Base-by-base conservation (phyloP, 2,888 invertebrate species). In the Cephus rjabovi region DNA sequence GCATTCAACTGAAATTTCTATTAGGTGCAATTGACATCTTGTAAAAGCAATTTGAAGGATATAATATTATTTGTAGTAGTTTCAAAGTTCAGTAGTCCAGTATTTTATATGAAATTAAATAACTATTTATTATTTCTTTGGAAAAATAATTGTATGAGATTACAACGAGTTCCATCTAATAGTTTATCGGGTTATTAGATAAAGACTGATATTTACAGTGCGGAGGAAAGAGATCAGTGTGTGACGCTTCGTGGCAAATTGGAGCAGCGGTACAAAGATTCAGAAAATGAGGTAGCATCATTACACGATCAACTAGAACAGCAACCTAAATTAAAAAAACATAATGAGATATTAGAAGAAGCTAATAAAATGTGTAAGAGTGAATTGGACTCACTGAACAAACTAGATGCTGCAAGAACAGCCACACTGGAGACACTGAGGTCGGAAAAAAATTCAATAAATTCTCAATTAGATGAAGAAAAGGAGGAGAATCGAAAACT, bases 191-290 rank as follows among this genome's bases (percentile, higher is more conserved):
- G 34, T 34, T 33, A 71, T 33, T 31, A 71, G 12, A 31, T 71
- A 71, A 30, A 23, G 33, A 34, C 75, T 56, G 56, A n/a, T 71
- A 68, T 78, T 83, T 86, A 71, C 80, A 92, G 92, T 40, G 88
- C 87, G 0, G 89, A 90, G 75, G 91, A 92, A 80, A 87, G 91
- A 76, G 90, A 91, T 79, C 88, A 89, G 76, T 92, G 91, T 77
- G 84, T 89, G 23, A 89, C 87, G 1, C 80, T 86, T 31, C 85
- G 87, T 34, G 87, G 84, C 74, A 86, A 84, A 35, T 79, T 88
- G 12, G 86, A 90, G 69, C 84, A 87, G 40, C 88, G 86, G 23
- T 85, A 86, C 69, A 90, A 89, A 76, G 83, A 79, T 11, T 81
- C 86, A 0, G 88, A 90, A 74, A 86, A 88, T 40, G 89, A 90